These are phyloP conservation scores for Physocephala rufipes DNA, from an alignment of 2,888 invertebrate genomes.

Conservation along the genomic window DNA sequence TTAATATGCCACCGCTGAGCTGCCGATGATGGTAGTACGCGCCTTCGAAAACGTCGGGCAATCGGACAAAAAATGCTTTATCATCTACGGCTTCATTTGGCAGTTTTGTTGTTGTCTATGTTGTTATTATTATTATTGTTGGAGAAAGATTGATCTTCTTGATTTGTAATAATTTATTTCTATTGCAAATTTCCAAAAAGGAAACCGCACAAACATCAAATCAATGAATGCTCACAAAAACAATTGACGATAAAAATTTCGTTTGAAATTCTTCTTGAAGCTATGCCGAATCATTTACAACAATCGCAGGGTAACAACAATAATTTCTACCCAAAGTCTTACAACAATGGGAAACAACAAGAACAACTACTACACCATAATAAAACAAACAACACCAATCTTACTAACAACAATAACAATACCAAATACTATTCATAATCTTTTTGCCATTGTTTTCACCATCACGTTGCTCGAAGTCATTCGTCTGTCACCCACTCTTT, in stretches of 20 bases:
- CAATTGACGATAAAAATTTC: no score
- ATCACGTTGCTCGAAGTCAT: not conserved
- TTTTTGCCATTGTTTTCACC: not conserved
- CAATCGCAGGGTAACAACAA: no score
- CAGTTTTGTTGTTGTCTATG: slow-evolving; percentile 36
- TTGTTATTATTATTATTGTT: slow-evolving; percentile 12
- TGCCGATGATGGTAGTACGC: slow-evolving; percentile 38
- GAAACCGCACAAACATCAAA: no score
- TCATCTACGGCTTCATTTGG: slow-evolving; percentile 31
- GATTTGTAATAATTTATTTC: no score
- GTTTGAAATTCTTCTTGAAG: no score
- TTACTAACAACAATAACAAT: slow-evolving; percentile 1
- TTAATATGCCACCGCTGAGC: slow-evolving; percentile 56
- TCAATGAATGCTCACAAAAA: no score
- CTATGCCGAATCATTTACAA: no score
- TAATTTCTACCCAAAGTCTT: no score
- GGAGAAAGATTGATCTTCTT: no score
- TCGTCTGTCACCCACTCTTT: not conserved
- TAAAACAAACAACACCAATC: not conserved
- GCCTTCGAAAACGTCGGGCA: not conserved
- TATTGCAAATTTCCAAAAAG: no score
- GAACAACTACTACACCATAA: slow-evolving; percentile 31
- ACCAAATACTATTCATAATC: not conserved
- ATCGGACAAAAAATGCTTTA: slow-evolving; percentile 13
- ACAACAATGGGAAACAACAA: no score